Evolutionary conservation across 2,113 vertebrate species (phyloP).

Genomic region (Andinoacara biseriatus): DNA sequence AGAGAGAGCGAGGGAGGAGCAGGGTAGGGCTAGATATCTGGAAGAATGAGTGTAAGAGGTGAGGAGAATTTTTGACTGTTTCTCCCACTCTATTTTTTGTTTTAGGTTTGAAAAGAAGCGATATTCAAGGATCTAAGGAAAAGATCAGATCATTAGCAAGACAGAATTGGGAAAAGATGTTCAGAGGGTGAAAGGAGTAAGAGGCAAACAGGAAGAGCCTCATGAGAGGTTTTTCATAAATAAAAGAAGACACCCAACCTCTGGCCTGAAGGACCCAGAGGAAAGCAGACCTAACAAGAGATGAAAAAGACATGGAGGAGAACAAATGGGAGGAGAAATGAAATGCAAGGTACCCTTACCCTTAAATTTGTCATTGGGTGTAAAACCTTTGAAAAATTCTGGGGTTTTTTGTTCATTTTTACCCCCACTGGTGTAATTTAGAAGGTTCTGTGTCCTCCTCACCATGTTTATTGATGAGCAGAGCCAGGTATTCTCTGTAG

Average conservation of each 20-base stretch:
- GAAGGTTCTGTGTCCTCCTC: conserved; percentile 51
- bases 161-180: neutral
- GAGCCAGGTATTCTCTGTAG: conserved; percentile 87
- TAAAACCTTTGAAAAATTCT: neutral
- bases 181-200: neutral
- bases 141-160: neutral
- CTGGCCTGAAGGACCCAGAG: neutral
- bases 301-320: neutral
- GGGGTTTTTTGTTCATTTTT: too few species aligned
- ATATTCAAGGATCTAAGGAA: neutral
- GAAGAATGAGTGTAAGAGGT: conserved; percentile 2
- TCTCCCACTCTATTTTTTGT: neutral
- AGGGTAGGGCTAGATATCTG: neutral
- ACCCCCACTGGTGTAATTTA: neutral
- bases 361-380: neutral
- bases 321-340: neutral
- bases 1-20: neutral
- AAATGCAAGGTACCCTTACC: neutral
- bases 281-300: neutral
- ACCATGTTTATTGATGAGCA: conserved; percentile 90
- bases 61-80: neutral
- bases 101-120: neutral
- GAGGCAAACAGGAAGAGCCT: too few species aligned
- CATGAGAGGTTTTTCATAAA: neutral
- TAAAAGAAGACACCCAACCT: neutral